Evolutionary conservation across 2,888 invertebrate species (phyloP).

Genomic region (Minunthozetes semirufus): DNA sequence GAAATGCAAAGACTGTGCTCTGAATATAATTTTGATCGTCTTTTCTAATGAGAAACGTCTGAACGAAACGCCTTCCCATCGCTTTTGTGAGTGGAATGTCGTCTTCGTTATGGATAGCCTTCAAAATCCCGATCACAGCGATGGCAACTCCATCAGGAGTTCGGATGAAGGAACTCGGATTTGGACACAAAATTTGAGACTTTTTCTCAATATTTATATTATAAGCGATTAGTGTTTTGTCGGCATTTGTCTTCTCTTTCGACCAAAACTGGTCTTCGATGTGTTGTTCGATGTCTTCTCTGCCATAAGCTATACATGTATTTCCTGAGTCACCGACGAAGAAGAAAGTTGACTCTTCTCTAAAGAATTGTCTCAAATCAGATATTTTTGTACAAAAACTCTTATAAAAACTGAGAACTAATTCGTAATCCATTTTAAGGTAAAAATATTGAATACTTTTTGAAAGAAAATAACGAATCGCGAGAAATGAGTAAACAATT

Average conservation of each 20-base stretch:
- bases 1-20: slow-evolving; percentile 1
- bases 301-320: slow-evolving; percentile 7
- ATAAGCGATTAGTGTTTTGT: slow-evolving; percentile 6
- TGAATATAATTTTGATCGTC: neutral
- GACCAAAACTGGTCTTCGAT: neutral
- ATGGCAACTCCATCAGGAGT: neutral
- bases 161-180: neutral
- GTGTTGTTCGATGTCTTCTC: neutral
- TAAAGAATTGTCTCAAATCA: neutral
- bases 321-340: neutral
- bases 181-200: neutral
- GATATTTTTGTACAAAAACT: slow-evolving; percentile 19
- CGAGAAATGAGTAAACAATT: no score
- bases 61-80: neutral
- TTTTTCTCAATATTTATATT: slow-evolving; percentile 10
- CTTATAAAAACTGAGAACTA: neutral
- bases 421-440: neutral
- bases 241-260: neutral
- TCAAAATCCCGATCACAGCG: neutral
- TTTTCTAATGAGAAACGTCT: neutral
- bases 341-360: neutral
- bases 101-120: neutral
- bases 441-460: no score
- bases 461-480: no score
- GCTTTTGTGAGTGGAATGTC: neutral